Percentiles rank a stretch among this genome's conserved stretches.
phyloP scores from a whole-genome alignment of 2,113 vertebrate species.

The Phodopus roborovskii region DNA sequence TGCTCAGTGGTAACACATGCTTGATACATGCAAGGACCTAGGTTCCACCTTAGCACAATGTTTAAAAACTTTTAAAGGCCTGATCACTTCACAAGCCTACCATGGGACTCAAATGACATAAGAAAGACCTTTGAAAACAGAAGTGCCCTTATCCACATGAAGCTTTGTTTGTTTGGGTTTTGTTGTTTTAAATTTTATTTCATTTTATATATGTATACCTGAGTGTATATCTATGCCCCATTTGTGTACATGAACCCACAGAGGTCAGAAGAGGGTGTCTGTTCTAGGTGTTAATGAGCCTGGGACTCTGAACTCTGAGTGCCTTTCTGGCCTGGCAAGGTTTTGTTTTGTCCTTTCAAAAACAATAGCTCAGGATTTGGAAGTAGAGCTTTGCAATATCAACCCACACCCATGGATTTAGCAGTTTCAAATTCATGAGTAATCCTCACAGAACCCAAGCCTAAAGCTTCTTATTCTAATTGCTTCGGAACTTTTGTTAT shows the following conservation, averaged over 20 bases:
- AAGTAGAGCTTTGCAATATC: constrained; percentile 47
- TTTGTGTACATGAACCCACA: background rate
- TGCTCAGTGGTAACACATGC: background rate
- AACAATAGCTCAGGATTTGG: constrained; percentile 46
- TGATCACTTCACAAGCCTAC: constrained; percentile 38
- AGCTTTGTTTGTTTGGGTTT: constrained; percentile 45
- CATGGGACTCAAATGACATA: constrained; percentile 50
- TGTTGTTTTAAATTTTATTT: background rate
- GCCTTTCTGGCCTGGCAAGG: background rate
- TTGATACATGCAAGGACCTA: background rate
- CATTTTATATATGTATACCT: background rate
- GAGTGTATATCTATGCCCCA: background rate
- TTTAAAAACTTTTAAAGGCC: background rate
- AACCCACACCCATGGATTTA: constrained; percentile 44
- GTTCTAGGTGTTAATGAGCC: background rate
- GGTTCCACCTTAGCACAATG: background rate
- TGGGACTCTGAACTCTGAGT: background rate
- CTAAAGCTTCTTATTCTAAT: background rate
- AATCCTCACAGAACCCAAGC: background rate
- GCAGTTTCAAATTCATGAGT: constrained; percentile 24
- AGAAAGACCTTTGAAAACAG: constrained; percentile 45
- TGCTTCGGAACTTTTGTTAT: constrained; percentile 43
- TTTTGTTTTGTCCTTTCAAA: constrained; percentile 61
- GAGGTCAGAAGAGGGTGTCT: background rate
- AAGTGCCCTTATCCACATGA: background rate